A percentile compares a stretch with the other conserved stretches of the same genome.
Evolutionary conservation across 2,888 invertebrate genomes (phyloP).

Genomic region (Drosophila trichaetosa): DNA sequence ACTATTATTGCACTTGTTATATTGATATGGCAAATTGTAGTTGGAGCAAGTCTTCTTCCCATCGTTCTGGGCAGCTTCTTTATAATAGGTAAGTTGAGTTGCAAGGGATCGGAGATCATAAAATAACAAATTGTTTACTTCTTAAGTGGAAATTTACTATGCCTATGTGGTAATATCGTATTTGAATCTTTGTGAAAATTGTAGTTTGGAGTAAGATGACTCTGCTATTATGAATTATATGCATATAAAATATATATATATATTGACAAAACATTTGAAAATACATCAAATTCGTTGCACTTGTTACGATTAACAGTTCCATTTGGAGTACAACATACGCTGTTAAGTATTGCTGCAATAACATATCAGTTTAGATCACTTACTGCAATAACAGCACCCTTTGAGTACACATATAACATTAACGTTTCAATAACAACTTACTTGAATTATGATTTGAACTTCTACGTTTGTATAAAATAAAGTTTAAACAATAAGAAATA

Average conservation of each 20-base stretch:
- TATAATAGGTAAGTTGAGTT: conserved; percentile 24
- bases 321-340: conserved; percentile 24
- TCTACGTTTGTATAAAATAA: neutral
- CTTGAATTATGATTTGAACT: conserved; percentile 5
- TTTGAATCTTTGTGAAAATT: conserved; percentile 10
- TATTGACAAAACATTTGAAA: neutral
- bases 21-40: conserved; percentile 1
- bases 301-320: neutral
- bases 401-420: conserved; percentile 14
- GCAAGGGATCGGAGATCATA: neutral
- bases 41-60: neutral
- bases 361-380: conserved; percentile 34
- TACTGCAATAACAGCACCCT: conserved; percentile 11
- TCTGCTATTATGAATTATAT: neutral
- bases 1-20: neutral
- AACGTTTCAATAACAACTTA: conserved; percentile 5
- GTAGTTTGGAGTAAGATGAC: neutral
- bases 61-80: neutral
- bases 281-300: neutral
- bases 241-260: neutral
- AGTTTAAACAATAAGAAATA: neutral
- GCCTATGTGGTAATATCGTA: conserved; percentile 32
- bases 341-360: conserved; percentile 5
- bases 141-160: conserved; percentile 39
- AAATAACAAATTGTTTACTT: neutral